These are phyloP conservation scores for Platorchestia sp. DNA, from an alignment of 1,140 invertebrate genomes.

Conservation along the genomic window DNA sequence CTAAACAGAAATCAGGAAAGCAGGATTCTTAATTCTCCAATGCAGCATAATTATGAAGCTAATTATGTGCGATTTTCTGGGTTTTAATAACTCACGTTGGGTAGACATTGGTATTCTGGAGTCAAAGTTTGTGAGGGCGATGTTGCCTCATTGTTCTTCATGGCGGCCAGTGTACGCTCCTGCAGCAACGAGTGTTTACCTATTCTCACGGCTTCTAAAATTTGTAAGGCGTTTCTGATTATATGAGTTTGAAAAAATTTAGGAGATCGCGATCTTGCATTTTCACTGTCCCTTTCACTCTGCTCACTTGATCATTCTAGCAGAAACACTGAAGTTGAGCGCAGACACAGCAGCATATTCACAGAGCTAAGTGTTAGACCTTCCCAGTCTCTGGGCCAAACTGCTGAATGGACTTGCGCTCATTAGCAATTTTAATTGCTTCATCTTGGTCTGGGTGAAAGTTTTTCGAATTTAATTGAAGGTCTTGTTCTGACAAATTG, in stretches of 20 bases:
- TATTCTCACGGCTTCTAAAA: background rate
- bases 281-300: background rate
- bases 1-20: background rate
- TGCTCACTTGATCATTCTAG: background rate
- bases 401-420: background rate
- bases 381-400: background rate
- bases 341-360: background rate
- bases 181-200: background rate
- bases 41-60: background rate
- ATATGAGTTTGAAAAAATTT: background rate
- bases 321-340: background rate
- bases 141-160: background rate
- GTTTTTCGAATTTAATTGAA: background rate
- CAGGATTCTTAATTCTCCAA: background rate
- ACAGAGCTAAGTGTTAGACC: background rate
- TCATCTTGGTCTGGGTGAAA: background rate
- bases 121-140: background rate
- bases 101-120: background rate
- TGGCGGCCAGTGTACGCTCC: background rate
- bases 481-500: slow-evolving; percentile 1
- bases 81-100: background rate
- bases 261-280: background rate
- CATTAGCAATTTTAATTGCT: slow-evolving; percentile 10
- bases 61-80: background rate
- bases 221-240: background rate